These are phyloP conservation scores for Aporrectodea caliginosa DNA, from an alignment of 1,140 invertebrate genomes.

Conservation along the genomic window DNA sequence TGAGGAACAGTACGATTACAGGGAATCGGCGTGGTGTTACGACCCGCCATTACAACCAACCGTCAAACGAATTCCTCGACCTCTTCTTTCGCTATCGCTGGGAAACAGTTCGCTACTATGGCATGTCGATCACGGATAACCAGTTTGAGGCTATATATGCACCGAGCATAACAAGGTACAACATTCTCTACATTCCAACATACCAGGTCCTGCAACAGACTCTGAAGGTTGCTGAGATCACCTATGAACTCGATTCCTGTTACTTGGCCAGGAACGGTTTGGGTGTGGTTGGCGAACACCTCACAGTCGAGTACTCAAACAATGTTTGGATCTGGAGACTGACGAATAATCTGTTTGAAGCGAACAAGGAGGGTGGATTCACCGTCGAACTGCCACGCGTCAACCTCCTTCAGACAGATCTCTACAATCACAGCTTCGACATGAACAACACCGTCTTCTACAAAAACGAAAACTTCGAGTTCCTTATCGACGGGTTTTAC, in stretches of 20 bases:
- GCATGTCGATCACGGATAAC: slow-evolving; percentile 35
- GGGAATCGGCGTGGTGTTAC: slow-evolving; percentile 76
- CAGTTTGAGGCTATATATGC: slow-evolving; percentile 47
- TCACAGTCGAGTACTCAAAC: slow-evolving; percentile 56
- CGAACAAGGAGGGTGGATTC: slow-evolving; percentile 70
- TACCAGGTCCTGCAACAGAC: slow-evolving; percentile 53
- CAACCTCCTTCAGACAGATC: slow-evolving; percentile 26
- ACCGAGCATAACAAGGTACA: slow-evolving; percentile 52
- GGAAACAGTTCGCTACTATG: slow-evolving; percentile 39
- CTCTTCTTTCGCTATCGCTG: slow-evolving; percentile 47
- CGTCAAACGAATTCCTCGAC: slow-evolving; percentile 50
- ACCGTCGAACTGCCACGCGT: slow-evolving; percentile 60
- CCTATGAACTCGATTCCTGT: slow-evolving; percentile 43
- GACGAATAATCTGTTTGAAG: slow-evolving; percentile 72
- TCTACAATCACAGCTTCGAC: slow-evolving; percentile 43
- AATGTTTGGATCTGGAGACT: slow-evolving; percentile 55
- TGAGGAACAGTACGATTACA: slow-evolving; percentile 61
- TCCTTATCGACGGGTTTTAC: slow-evolving; percentile 76
- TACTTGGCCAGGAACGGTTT: slow-evolving; percentile 43
- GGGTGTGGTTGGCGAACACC: slow-evolving; percentile 52
- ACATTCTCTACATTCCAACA: slow-evolving; percentile 49
- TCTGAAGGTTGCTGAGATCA: slow-evolving; percentile 52
- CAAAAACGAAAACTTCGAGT: slow-evolving; percentile 48
- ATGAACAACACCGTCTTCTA: slow-evolving; percentile 42
- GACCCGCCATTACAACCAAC: slow-evolving; percentile 78